Conservation (phyloP, 1,140 invertebrate genomes). For the Notospermus geniculatus region DNA sequence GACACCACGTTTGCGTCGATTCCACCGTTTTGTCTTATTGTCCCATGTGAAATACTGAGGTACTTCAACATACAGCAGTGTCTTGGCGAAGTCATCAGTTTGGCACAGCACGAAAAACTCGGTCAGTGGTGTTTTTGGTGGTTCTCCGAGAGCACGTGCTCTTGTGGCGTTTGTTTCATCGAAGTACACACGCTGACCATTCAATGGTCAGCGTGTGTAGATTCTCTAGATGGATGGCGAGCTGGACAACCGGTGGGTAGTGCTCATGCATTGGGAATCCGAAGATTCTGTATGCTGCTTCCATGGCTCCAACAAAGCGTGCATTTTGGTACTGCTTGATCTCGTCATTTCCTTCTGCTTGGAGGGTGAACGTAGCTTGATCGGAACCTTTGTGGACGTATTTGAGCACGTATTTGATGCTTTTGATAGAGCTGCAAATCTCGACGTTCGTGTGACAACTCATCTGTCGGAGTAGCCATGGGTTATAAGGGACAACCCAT, state of each 20-base stretch:
- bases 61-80: slow-evolving; percentile 37
- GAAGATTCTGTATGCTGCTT: slow-evolving; percentile 38
- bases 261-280: slow-evolving; percentile 49
- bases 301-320: slow-evolving; percentile 35
- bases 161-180: slow-evolving; percentile 37
- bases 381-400: background rate
- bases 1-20: slow-evolving; percentile 16
- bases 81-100: slow-evolving; percentile 37
- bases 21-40: slow-evolving; percentile 10
- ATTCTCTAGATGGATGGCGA: slow-evolving; percentile 59
- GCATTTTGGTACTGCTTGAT: slow-evolving; percentile 16
- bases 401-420: slow-evolving; percentile 4
- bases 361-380: slow-evolving; percentile 1
- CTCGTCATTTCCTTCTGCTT: slow-evolving; percentile 3
- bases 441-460: background rate
- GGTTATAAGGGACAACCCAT: slow-evolving; percentile 6
- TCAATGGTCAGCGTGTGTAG: too few relatives aligned
- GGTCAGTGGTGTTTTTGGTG: slow-evolving; percentile 52
- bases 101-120: slow-evolving; percentile 47
- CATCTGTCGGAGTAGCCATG: slow-evolving; percentile 2
- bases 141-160: slow-evolving; percentile 15
- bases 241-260: slow-evolving; percentile 40
- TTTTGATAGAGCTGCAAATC: slow-evolving; percentile 6
- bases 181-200: slow-evolving; percentile 55
- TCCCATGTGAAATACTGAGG: slow-evolving; percentile 46